Evolutionary conservation across 2,888 invertebrate species (phyloP).

Genomic region (Pyrrhia umbra): DNA sequence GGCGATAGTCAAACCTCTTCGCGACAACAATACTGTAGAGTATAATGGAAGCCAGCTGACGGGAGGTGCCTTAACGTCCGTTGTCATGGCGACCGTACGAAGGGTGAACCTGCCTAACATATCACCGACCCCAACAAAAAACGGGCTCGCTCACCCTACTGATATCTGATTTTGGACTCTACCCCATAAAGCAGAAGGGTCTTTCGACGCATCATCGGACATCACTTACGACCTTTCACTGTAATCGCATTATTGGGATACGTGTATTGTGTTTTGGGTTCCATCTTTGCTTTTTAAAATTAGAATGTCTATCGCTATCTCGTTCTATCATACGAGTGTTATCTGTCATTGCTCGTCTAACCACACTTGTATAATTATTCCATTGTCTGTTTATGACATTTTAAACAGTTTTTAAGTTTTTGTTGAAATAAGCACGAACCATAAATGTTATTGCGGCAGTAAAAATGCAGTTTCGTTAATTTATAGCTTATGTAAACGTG

Average conservation of each 20-base stretch:
- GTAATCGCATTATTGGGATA: slow-evolving; percentile 81
- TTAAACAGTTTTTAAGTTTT: slow-evolving; percentile 88
- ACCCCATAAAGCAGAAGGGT: slow-evolving; percentile 76
- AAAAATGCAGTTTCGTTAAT: slow-evolving; percentile 87
- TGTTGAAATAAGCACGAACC: slow-evolving; percentile 85
- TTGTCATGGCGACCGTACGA: slow-evolving; percentile 86
- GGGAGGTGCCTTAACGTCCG: slow-evolving; percentile 87
- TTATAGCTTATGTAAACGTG: slow-evolving; percentile 84
- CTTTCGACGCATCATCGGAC: slow-evolving; percentile 75
- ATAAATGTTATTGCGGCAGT: slow-evolving; percentile 87
- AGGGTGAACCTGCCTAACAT: slow-evolving; percentile 89
- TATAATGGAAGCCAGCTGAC: slow-evolving; percentile 90
- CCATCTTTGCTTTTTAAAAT: slow-evolving; percentile 90
- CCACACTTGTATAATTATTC: slow-evolving; percentile 85
- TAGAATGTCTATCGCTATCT: slow-evolving; percentile 83
- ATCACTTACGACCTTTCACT: slow-evolving; percentile 79
- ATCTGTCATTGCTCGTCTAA: slow-evolving; percentile 72
- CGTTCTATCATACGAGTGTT: slow-evolving; percentile 69
- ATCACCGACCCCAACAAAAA: slow-evolving; percentile 79
- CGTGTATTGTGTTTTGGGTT: slow-evolving; percentile 88
- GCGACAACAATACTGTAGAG: slow-evolving; percentile 80
- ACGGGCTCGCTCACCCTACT: slow-evolving; percentile 73
- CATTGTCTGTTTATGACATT: slow-evolving; percentile 86
- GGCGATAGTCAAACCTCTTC: slow-evolving; percentile 77
- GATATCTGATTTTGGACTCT: slow-evolving; percentile 81